Conservation (phyloP, 2,113 vertebrate genomes). For the Odobenus rosmarus region DNA sequence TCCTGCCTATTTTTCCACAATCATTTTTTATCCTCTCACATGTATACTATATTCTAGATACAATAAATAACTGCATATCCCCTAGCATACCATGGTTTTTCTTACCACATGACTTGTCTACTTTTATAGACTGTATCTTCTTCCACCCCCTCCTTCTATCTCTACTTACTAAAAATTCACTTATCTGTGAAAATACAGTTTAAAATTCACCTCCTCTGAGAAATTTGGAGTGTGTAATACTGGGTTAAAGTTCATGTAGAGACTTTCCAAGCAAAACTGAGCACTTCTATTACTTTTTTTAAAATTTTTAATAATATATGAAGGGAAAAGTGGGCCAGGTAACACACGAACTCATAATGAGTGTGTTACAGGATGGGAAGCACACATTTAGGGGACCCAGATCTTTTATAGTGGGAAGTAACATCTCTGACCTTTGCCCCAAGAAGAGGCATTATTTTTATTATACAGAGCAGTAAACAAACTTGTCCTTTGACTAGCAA, state of each 20-base stretch:
- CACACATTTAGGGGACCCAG: background rate
- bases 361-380: background rate
- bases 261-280: background rate
- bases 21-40: background rate
- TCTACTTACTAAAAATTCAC: background rate
- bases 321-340: background rate
- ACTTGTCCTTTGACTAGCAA: background rate
- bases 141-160: background rate
- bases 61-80: background rate
- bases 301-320: background rate
- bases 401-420: background rate
- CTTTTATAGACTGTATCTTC: background rate
- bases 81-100: background rate
- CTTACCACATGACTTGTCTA: background rate
- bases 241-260: background rate
- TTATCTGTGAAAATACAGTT: background rate
- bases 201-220: background rate
- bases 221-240: background rate
- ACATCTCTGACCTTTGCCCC: background rate
- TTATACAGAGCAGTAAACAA: background rate
- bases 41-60: background rate
- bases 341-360: background rate
- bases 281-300: background rate
- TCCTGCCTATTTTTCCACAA: background rate
- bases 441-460: background rate